Evolutionary conservation across 1,140 invertebrate species (phyloP).

Genomic region (Samia ricini): DNA sequence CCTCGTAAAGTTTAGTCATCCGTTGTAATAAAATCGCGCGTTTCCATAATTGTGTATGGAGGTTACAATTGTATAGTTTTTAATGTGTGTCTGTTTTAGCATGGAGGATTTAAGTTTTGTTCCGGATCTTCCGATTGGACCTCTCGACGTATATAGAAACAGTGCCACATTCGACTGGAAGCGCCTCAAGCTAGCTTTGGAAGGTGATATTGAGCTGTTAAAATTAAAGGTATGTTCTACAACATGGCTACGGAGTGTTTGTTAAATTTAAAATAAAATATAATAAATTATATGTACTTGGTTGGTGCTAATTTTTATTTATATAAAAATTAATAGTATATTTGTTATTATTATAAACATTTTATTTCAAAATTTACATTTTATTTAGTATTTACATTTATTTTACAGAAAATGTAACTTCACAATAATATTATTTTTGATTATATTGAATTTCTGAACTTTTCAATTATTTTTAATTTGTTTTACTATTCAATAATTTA

Average conservation of each 20-base stretch:
- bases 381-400: too few species aligned
- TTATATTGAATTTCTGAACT: too few species aligned
- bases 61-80: slow-evolving; percentile 13
- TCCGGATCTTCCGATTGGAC: slow-evolving; percentile 81
- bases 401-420: too few species aligned
- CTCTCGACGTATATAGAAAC: slow-evolving; percentile 85
- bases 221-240: slow-evolving; percentile 82
- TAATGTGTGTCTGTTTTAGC: slow-evolving; percentile 24
- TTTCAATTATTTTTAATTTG: too few species aligned
- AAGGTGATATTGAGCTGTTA: slow-evolving; percentile 84
- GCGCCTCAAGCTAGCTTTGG: slow-evolving; percentile 84
- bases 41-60: slow-evolving; percentile 25
- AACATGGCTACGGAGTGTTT: slow-evolving; percentile 1
- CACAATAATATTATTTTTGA: too few species aligned
- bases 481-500: too few species aligned
- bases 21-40: slow-evolving; percentile 27
- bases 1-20: slow-evolving; percentile 34
- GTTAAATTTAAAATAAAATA: background rate
- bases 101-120: slow-evolving; percentile 76
- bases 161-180: slow-evolving; percentile 89
- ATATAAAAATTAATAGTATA: too few species aligned
- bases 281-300: background rate
- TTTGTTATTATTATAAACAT: too few species aligned
- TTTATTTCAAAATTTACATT: too few species aligned
- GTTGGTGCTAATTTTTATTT: too few species aligned